Base-by-base conservation (phyloP, 2,113 vertebrate genomes). In the Rallus limicola region DNA sequence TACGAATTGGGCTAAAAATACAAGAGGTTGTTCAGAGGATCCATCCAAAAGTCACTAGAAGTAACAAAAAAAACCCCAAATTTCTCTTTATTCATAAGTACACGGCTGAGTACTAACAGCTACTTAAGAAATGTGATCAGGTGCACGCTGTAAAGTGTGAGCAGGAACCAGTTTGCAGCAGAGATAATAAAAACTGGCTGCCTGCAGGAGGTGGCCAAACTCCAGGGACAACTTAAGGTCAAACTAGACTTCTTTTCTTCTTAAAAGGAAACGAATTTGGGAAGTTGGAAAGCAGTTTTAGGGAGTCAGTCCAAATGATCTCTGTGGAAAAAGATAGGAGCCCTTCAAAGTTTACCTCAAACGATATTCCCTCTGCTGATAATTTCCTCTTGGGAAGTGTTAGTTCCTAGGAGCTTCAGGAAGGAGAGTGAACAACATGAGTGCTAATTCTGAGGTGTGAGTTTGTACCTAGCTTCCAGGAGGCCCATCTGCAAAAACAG, bases 341-440 rank as follows among this genome's bases (percentile, higher is more conserved):
- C 10, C 0, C 0, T 64, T 82, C 5, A 23, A 82, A 58, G 26
- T 56, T 88, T 74, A 44, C 31, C 18, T 76, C 71, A 83, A 19
- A 10, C 55, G 40, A 34, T 34, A 52, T 29, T 0, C 16, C 33
- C 9, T 13, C 18, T 5, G 1, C 16, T 85, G 17, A 8, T 68
- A n/a, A 48, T 48, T 48, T 23, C 48, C 48, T 23, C 48, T 23
- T 79, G 33, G 53, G 7, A 59, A 76, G 19, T 17, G 67, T 13
- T 16, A 38, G 48, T 34, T n/a, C 46, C 24, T 14, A 38, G 38
- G 34, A 83, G 24, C 76, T 77, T 50, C 44, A 65, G 48, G 29
- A 76, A 9, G 1, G 4, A 1, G 1, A 24, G 16, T 53, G 53
- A 68, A 50, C 1, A 11, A 1, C 1, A 11, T 2, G 5, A 82